Percentiles rank a stretch among this genome's conserved stretches.
Evolutionary conservation across 2,797 vertebrate genomes (phyloP).

Genomic region (Catamblyrhynchus diadema): DNA sequence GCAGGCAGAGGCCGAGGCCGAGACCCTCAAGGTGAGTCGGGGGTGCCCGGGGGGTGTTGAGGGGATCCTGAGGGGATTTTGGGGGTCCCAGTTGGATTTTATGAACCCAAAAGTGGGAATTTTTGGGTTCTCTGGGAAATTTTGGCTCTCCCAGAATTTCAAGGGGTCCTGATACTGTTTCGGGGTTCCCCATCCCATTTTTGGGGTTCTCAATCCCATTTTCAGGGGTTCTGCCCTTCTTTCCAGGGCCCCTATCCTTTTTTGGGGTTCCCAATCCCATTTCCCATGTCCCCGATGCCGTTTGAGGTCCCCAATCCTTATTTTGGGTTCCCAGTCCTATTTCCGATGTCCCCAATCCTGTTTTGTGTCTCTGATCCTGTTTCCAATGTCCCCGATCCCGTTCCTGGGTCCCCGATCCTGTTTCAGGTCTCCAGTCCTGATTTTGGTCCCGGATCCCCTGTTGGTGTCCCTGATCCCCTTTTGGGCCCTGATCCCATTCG

Average conservation of each 20-base stretch:
- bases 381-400: background rate
- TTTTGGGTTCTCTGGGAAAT: background rate
- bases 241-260: background rate
- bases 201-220: background rate
- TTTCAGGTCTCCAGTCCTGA: background rate
- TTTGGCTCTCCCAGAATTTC: background rate
- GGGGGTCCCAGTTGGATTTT: background rate
- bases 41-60: background rate
- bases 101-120: background rate
- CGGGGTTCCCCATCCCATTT: background rate
- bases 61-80: background rate
- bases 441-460: background rate
- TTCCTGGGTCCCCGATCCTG: background rate
- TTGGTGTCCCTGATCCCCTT: too few relatives aligned
- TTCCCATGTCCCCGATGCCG: too few relatives aligned
- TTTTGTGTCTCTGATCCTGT: too few relatives aligned
- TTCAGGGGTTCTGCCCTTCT: background rate
- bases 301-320: fast-evolving
- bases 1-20: background rate
- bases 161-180: background rate
- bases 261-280: background rate
- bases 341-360: background rate
- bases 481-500: too few relatives aligned
- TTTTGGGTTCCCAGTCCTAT: background rate
- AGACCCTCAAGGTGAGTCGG: background rate